Percentiles rank a stretch among this genome's conserved stretches.
Conservation (phyloP, 2,113 vertebrate species). For the Thomomys bottae region DNA sequence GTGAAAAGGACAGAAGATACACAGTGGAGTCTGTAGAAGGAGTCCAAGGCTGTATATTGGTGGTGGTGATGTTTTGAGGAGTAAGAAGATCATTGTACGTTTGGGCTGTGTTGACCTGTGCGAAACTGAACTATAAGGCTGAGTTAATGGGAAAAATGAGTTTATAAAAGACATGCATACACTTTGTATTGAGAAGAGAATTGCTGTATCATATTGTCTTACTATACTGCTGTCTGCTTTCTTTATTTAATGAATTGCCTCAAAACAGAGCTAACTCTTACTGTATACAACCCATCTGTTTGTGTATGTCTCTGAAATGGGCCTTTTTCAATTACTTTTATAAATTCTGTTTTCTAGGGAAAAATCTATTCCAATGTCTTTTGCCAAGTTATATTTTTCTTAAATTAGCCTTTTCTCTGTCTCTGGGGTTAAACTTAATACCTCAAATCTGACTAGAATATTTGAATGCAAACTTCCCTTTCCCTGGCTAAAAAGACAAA, state of each 20-base stretch:
- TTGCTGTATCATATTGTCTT: neutral
- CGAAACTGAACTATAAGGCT: neutral
- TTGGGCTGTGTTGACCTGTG: neutral
- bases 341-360: slow-evolving; percentile 60
- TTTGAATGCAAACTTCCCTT: neutral
- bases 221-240: slow-evolving; percentile 26
- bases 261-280: slow-evolving; percentile 34
- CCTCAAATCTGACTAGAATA: slow-evolving; percentile 16
- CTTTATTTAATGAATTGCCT: slow-evolving; percentile 33
- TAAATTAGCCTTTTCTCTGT: slow-evolving; percentile 31
- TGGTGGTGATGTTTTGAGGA: neutral
- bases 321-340: slow-evolving; percentile 56
- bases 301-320: slow-evolving; percentile 60
- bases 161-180: neutral
- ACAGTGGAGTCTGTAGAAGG: neutral
- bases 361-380: slow-evolving; percentile 42
- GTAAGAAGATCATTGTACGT: neutral
- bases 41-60: neutral
- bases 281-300: slow-evolving; percentile 60
- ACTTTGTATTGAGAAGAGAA: neutral
- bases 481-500: neutral
- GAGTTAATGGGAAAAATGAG: slow-evolving; percentile 6
- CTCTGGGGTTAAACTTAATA: slow-evolving; percentile 54
- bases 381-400: slow-evolving; percentile 47
- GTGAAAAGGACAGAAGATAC: neutral